Evolutionary conservation across 2,888 invertebrate genomes (phyloP), one percentile per base, ranked within the genome.

Genomic region (Patella pellucida): DNA sequence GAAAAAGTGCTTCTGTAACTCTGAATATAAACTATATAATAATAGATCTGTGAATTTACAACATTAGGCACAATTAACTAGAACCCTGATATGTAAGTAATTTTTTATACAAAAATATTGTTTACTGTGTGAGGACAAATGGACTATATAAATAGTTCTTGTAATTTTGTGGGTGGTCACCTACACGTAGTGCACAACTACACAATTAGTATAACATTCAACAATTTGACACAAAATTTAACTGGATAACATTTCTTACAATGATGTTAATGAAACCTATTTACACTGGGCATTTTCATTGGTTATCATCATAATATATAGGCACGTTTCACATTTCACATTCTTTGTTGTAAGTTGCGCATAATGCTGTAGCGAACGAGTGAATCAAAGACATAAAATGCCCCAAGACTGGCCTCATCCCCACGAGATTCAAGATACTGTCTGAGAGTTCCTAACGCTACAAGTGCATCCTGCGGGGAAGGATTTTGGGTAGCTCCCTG

Each of bases 401-500:
- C 62, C 23, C 62, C 62, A 19, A 62, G 23, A 62, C 62, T 23
- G 3, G 62, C 62, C 62, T 62, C 62, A 62, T 62, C 62, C 19
- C 23, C 23, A 23, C 62, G 62, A 19, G 62, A 62, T 23, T 62
- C 62, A 19, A 62, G 23, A 62, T 62, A 62, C 62, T 62, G 62
- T 23, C 62, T 19, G 19, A 62, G 23, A 62, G 62, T 62, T 23
- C 23, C 62, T 23, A 62, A 23, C 23, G 62, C 62, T 15, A 62
- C 62, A 23, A 62, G 23, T 9, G 62, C 62, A 62, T 62, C 62
- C 23, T 62, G 62, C 19, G 19, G 62, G 19, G 62, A 62, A 62
- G 62, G 62, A 62, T 62, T 62, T 23, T 62, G 62, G 62, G 62
- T 62, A 23, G 62, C 62, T 62, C 62, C 62, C 62, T 62, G 62